Conservation (phyloP, 2,113 vertebrate species). For the Lucifuga dentata region DNA sequence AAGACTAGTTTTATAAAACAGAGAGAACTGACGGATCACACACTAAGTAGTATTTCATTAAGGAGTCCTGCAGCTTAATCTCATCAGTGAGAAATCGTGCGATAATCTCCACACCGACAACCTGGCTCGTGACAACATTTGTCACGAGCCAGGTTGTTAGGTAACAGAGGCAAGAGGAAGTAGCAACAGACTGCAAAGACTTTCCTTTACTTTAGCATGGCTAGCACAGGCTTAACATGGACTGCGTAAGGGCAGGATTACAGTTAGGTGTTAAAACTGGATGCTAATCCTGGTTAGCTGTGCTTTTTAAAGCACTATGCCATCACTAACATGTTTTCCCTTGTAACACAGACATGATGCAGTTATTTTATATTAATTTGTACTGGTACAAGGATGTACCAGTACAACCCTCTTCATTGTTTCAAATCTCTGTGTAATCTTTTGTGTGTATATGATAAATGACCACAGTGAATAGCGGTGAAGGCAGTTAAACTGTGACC, state of each 20-base stretch:
- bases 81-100: not conserved
- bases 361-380: slow-evolving; percentile 21
- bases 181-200: slow-evolving; percentile 38
- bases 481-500: not conserved
- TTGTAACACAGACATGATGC: slow-evolving; percentile 4
- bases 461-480: not conserved
- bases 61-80: not conserved
- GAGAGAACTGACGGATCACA: not conserved
- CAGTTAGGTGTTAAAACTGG: slow-evolving; percentile 83
- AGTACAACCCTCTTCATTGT: not conserved
- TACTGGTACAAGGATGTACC: not conserved
- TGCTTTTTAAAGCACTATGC: slow-evolving; percentile 76
- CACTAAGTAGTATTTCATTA: not conserved
- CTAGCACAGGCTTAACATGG: slow-evolving; percentile 72
- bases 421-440: no score
- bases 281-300: slow-evolving; percentile 79
- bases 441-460: not conserved
- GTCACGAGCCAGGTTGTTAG: slow-evolving; percentile 59
- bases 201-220: slow-evolving; percentile 64
- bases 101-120: not conserved
- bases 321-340: slow-evolving; percentile 38
- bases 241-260: slow-evolving; percentile 79
- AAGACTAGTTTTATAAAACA: no score
- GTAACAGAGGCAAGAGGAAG: slow-evolving; percentile 50
- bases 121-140: slow-evolving; percentile 7